A percentile compares a stretch with the other conserved stretches of the same genome.
These are phyloP conservation scores for Neodontobutis hainanensis DNA, from an alignment of 2,113 vertebrate species.

Conservation along the genomic window DNA sequence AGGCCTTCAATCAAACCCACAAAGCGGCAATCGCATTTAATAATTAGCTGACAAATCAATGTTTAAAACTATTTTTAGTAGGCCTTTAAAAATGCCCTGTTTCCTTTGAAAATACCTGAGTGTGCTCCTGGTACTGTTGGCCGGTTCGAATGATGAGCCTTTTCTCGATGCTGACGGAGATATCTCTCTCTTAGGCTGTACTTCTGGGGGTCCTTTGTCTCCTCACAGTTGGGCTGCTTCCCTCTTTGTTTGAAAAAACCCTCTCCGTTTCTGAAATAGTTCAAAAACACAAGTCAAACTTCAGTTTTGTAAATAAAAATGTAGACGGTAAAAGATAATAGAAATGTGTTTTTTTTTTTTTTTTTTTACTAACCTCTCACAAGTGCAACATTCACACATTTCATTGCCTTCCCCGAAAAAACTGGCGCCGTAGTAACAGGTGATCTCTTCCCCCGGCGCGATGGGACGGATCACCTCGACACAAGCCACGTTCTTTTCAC, in stretches of 20 bases:
- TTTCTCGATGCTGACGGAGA: conserved; percentile 81
- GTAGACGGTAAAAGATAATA: too few species aligned
- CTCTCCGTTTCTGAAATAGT: conserved; percentile 82
- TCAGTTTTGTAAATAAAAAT: not conserved
- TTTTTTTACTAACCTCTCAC: conserved; percentile 83
- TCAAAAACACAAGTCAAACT: not conserved
- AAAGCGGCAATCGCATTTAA: not conserved
- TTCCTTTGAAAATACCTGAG: conserved; percentile 71
- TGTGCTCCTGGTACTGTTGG: conserved; percentile 61
- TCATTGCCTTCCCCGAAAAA: conserved; percentile 95
- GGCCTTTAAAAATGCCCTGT: not conserved
- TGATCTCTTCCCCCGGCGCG: conserved; percentile 90
- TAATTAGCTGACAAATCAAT: not conserved
- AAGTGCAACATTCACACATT: conserved; percentile 92
- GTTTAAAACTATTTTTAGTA: not conserved
- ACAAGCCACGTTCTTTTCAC: conserved; percentile 87
- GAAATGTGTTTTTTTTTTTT: too few species aligned
- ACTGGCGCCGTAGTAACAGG: conserved; percentile 92
- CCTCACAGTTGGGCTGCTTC: conserved; percentile 67
- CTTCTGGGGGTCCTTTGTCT: conserved; percentile 80
- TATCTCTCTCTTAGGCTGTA: conserved; percentile 88
- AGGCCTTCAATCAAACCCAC: not conserved
- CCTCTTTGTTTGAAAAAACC: conserved; percentile 83
- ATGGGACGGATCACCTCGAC: conserved; percentile 91
- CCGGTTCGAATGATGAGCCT: conserved; percentile 57